A percentile compares a stretch with the other conserved stretches of the same genome.
phyloP scores from a whole-genome alignment of 1,140 invertebrate species.

The Melipona quadrifasciata region DNA sequence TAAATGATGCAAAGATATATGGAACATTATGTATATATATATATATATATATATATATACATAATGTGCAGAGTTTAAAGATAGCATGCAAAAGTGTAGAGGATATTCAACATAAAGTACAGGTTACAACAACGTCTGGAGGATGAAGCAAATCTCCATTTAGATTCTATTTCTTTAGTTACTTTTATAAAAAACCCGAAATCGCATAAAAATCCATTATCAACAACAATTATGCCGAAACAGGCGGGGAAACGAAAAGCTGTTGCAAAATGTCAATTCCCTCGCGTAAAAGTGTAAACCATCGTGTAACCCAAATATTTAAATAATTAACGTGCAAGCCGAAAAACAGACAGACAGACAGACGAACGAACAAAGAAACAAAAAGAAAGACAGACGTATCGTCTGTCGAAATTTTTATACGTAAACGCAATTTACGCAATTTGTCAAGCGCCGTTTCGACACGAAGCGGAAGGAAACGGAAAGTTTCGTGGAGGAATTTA shows the following conservation, averaged over 20 bases:
- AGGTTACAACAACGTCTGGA: neutral
- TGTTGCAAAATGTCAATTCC: slow-evolving; percentile 52
- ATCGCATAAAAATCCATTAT: neutral
- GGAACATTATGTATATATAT: neutral
- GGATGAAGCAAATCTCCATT: neutral
- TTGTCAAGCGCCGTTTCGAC: neutral
- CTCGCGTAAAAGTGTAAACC: neutral
- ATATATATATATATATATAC: neutral
- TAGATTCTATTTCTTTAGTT: neutral
- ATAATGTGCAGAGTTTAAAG: neutral
- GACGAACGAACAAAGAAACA: too few species aligned
- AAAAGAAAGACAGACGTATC: neutral
- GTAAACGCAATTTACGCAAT: neutral
- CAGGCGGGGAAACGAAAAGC: neutral
- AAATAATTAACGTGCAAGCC: slow-evolving; percentile 14
- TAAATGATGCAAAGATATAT: neutral
- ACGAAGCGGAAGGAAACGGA: too few species aligned
- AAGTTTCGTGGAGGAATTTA: neutral
- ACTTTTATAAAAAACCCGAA: neutral
- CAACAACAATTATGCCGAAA: neutral
- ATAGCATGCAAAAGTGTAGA: neutral
- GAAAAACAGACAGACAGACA: neutral
- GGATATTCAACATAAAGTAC: neutral
- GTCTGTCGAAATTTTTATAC: neutral
- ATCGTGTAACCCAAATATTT: neutral